Percentiles rank a stretch among this genome's conserved stretches.
Evolutionary conservation across 2,113 vertebrate species (phyloP).

Genomic region (Triplophysa tibetana): DNA sequence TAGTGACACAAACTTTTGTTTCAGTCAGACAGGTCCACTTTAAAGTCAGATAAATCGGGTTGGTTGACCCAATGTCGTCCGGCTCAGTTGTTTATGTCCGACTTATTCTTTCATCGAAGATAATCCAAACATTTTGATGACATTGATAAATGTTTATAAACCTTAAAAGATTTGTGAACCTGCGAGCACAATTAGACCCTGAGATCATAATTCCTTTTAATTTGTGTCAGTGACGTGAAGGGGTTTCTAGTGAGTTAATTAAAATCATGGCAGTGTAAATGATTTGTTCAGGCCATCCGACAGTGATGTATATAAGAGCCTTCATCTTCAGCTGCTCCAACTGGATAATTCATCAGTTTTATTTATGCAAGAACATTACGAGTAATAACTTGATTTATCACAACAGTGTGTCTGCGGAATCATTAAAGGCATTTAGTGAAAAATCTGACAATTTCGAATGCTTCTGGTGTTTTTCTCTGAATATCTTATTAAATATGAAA

Average conservation of each 20-base stretch:
- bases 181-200: constrained; percentile 47
- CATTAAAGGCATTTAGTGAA: constrained; percentile 47
- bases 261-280: constrained; percentile 70
- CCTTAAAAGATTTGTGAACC: constrained; percentile 15
- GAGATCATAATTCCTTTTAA: constrained; percentile 62
- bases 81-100: not conserved
- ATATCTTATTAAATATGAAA: not conserved
- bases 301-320: constrained; percentile 76
- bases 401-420: constrained; percentile 59
- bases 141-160: constrained; percentile 17
- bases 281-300: constrained; percentile 69
- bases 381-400: constrained; percentile 70
- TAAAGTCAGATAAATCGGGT: too few species aligned
- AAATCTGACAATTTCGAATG: constrained; percentile 53
- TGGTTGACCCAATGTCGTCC: too few species aligned
- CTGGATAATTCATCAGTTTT: constrained; percentile 80
- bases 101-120: not conserved
- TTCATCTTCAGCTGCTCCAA: constrained; percentile 76
- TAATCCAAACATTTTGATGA: constrained; percentile 7
- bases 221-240: constrained; percentile 61
- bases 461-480: not conserved
- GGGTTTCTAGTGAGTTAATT: constrained; percentile 70
- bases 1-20: too few species aligned
- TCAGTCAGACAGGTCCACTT: too few species aligned
- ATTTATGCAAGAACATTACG: constrained; percentile 75